Evolutionary conservation across 2,888 invertebrate species (phyloP).

Genomic region (Epinotia nisella): DNA sequence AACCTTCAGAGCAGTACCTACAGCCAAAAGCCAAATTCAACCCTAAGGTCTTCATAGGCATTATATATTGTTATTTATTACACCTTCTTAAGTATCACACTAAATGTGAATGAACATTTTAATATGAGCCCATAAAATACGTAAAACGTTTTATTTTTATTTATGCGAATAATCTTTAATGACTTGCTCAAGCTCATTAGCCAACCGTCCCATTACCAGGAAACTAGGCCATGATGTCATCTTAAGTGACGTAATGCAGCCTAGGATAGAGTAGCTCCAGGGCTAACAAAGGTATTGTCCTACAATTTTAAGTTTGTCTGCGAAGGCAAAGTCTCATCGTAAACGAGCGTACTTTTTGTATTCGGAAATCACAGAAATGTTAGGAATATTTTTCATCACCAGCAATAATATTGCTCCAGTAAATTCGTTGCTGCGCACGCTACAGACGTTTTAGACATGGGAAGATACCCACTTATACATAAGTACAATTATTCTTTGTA

Average conservation of each 20-base stretch:
- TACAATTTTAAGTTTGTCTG: conserved; percentile 33
- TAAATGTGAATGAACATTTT: too few relatives aligned
- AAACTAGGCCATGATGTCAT: conserved; percentile 42
- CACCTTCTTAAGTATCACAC: too few relatives aligned
- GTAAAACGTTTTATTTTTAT: not conserved
- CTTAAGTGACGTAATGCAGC: conserved; percentile 33
- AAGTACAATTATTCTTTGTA: not conserved
- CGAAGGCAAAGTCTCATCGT: not conserved
- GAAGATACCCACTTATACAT: not conserved
- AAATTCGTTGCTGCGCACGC: conserved; percentile 15
- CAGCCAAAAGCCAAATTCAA: too few relatives aligned
- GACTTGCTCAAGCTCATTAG: conserved; percentile 14
- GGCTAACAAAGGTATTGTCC: conserved; percentile 29
- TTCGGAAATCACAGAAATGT: not conserved
- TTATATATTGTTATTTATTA: too few relatives aligned
- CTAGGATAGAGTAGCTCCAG: conserved; percentile 28
- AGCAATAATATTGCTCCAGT: conserved; percentile 5
- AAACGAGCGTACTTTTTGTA: conserved; percentile 9
- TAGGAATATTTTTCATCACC: not conserved
- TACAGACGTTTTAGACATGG: conserved; percentile 3
- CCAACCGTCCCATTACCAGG: conserved; percentile 8
- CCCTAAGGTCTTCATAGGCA: too few relatives aligned
- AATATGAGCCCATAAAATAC: not conserved
- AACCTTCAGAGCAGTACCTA: too few relatives aligned
- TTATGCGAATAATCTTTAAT: conserved; percentile 3